phyloP scores from a whole-genome alignment of 1,140 invertebrate genomes.

The Gryllus bimaculatus region DNA sequence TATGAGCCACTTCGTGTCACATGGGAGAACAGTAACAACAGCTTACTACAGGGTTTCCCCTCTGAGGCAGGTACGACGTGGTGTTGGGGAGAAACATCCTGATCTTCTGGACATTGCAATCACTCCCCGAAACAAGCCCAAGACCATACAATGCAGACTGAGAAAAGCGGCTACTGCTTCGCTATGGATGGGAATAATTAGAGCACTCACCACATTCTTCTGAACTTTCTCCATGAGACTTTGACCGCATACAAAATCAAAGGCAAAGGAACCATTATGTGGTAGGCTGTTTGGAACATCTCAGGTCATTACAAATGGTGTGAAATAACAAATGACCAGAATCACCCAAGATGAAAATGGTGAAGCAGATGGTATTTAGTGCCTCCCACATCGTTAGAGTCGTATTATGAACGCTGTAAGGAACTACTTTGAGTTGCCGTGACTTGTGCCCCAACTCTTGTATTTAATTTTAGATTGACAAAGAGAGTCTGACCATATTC shows the following conservation, averaged over 20 bases:
- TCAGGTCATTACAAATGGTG: not conserved
- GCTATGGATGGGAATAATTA: not conserved
- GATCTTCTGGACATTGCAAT: not conserved
- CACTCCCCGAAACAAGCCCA: not conserved
- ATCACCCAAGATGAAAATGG: not conserved
- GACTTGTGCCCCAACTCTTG: no score
- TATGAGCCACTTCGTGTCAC: constrained; percentile 1
- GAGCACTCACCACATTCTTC: constrained; percentile 9
- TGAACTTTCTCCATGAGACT: constrained; percentile 6
- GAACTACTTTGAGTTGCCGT: not conserved
- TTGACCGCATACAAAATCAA: constrained; percentile 2
- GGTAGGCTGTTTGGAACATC: not conserved
- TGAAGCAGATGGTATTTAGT: not conserved
- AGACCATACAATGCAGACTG: not conserved
- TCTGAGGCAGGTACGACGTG: constrained; percentile 2
- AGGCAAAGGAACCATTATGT: constrained; percentile 9
- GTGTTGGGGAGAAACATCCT: not conserved
- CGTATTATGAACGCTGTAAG: not conserved
- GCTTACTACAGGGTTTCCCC: constrained; percentile 11
- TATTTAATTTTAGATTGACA: no score
- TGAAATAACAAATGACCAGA: not conserved
- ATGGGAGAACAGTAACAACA: not conserved
- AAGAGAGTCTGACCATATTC: no score
- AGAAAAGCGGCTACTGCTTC: constrained; percentile 2
- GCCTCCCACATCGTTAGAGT: not conserved